Percentiles rank a stretch among this genome's conserved stretches.
Evolutionary conservation across 2,113 vertebrate species (phyloP).

Genomic region (Siphamia tubifer): DNA sequence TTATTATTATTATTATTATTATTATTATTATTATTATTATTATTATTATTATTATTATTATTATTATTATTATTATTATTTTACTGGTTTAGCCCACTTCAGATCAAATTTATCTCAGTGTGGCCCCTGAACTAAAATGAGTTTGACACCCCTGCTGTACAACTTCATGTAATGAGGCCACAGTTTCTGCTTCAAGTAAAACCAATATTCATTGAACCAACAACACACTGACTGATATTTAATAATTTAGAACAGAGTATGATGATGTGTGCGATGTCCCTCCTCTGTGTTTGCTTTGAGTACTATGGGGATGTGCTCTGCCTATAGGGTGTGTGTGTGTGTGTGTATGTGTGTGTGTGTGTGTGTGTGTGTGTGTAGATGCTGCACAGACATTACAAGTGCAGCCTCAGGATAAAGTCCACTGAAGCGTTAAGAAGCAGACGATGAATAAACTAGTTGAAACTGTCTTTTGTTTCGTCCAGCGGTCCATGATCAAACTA

Average conservation of each 20-base stretch:
- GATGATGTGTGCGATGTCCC: background rate
- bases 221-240: slow-evolving; percentile 25
- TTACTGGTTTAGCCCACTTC: background rate
- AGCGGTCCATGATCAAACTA: slow-evolving; percentile 40
- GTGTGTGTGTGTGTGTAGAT: background rate
- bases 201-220: slow-evolving; percentile 28
- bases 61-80: no score
- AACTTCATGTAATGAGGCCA: slow-evolving; percentile 27
- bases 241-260: slow-evolving; percentile 41
- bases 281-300: slow-evolving; percentile 44
- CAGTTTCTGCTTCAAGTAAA: slow-evolving; percentile 38
- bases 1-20: no score
- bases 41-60: no score
- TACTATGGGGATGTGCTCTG: background rate
- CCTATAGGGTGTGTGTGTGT: background rate
- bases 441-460: slow-evolving; percentile 9
- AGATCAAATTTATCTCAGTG: background rate
- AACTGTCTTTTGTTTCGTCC: slow-evolving; percentile 21
- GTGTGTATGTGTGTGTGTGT: background rate
- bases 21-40: no score
- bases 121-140: background rate
- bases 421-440: slow-evolving; percentile 47
- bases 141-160: no score
- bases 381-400: slow-evolving; percentile 27
- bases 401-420: slow-evolving; percentile 38